Evolutionary conservation across 2,113 vertebrate species (phyloP), one percentile per base, ranked within the genome.

Genomic region (Anolis sagrei): DNA sequence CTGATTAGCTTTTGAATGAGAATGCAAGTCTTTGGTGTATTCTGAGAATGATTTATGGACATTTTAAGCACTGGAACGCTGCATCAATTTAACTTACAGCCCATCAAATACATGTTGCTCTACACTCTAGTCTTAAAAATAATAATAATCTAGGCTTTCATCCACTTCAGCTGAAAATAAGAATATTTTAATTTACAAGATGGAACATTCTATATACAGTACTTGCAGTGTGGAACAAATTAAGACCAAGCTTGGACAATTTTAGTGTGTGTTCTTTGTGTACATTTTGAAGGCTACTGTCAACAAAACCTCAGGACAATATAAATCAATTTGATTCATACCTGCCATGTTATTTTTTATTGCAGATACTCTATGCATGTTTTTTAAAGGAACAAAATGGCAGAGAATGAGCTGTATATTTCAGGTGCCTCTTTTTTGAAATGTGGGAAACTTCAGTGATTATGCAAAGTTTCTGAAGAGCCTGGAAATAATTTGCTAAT

Each of bases 1-100:
- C 48, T 85, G 81, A 88, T 91, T 64, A 81, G 51, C 79, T 88
- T 92, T 80, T 78, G 80, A 89, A 79, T 61, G 51, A 75, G 18
- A 77, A 68, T 83, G 54, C 79, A 75, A 61, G 21, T 23, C 64
- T 5, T 86, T 39, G 7, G 19, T 64, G 25, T 81, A 70, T 25
- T 79, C 69, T 49, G 10, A 69, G 91, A 88, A 21, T 69, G 25
- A 87, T 81, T 85, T 89, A 87, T 74, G 44, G 87, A 79, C 68
- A 32, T 19, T 86, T 86, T 7, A 73, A 89, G 58, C 16, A 81
- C 29, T 39, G 19, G 90, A 44, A 70, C 7, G 61, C 79, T 75
- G 48, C 3, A 88, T 2, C 7, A 8, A 4, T 72, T 72, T 73
- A 83, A 69, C 10, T 78, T 86, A 8, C 2, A 82, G 34, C 81